Percentiles rank a stretch among this genome's conserved stretches.
These are phyloP conservation scores for Diadophis punctatus DNA, from an alignment of 2,113 vertebrate species.

Conservation along the genomic window DNA sequence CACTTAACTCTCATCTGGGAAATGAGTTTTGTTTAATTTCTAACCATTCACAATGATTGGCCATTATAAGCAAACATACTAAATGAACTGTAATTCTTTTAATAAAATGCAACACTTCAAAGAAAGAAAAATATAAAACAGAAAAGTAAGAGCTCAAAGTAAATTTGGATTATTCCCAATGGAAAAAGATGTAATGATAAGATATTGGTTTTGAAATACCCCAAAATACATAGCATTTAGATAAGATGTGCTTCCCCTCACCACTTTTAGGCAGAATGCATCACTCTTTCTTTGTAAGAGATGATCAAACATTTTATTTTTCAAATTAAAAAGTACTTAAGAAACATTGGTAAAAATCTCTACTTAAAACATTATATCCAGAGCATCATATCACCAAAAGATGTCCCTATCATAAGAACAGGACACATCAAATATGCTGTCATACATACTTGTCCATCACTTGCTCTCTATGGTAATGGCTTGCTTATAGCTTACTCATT, in stretches of 20 bases:
- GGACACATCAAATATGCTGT: neutral
- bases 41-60: neutral
- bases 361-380: neutral
- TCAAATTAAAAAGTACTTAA: conserved; percentile 24
- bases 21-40: conserved; percentile 4
- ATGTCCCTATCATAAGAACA: neutral
- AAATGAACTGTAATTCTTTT: neutral
- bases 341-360: neutral
- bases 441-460: neutral
- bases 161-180: conserved; percentile 26
- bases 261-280: neutral
- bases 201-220: conserved; percentile 37
- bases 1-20: neutral
- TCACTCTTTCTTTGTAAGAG: neutral
- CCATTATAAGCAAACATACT: neutral
- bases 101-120: conserved; percentile 29
- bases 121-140: conserved; percentile 11
- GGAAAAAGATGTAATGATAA: conserved; percentile 37
- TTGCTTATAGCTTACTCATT: neutral
- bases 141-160: conserved; percentile 43
- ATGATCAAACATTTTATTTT: conserved; percentile 27
- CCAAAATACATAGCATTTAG: neutral
- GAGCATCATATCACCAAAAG: neutral
- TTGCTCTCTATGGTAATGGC: neutral
- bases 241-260: conserved; percentile 3